Percentiles rank a stretch among this genome's conserved stretches.
These are phyloP conservation scores for Phymatocera aterrima DNA, from an alignment of 2,888 invertebrate genomes.

Conservation along the genomic window DNA sequence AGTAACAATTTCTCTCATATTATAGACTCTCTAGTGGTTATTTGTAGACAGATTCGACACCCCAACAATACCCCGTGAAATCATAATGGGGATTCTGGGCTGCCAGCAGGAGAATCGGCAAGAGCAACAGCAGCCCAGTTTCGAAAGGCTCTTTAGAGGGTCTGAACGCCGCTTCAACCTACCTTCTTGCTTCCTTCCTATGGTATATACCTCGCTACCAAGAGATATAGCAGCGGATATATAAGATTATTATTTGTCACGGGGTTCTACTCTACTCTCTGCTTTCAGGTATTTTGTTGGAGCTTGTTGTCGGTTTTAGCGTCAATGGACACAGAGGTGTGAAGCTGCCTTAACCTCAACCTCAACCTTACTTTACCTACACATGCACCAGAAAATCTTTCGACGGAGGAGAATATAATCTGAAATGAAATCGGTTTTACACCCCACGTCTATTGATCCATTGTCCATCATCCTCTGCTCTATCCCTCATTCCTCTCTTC, in stretches of 20 bases:
- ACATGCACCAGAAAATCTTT: neutral
- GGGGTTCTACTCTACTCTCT: neutral
- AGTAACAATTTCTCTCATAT: slow-evolving; percentile 61
- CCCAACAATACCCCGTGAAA: slow-evolving; percentile 69
- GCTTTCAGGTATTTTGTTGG: slow-evolving; percentile 54
- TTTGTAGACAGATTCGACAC: slow-evolving; percentile 74
- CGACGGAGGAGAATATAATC: no score
- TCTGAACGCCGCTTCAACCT: no score
- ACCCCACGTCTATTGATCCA: neutral
- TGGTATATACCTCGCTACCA: neutral
- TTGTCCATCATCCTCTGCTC: neutral
- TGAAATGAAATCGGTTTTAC: slow-evolving; percentile 63
- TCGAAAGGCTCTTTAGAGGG: neutral
- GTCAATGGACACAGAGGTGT: slow-evolving; percentile 68
- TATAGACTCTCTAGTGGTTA: slow-evolving; percentile 69
- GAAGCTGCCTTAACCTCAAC: slow-evolving; percentile 69
- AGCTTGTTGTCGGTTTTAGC: slow-evolving; percentile 66
- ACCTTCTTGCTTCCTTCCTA: no score
- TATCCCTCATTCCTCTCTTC: neutral
- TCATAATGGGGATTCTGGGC: slow-evolving; percentile 69
- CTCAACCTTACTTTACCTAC: slow-evolving; percentile 49
- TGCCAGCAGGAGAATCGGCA: no score
- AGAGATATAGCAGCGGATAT: neutral
- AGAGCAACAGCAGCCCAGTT: neutral
- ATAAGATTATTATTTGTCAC: slow-evolving; percentile 40